Conservation (phyloP, 2,888 invertebrate genomes). For the Drosophila pseudotalamancana region DNA sequence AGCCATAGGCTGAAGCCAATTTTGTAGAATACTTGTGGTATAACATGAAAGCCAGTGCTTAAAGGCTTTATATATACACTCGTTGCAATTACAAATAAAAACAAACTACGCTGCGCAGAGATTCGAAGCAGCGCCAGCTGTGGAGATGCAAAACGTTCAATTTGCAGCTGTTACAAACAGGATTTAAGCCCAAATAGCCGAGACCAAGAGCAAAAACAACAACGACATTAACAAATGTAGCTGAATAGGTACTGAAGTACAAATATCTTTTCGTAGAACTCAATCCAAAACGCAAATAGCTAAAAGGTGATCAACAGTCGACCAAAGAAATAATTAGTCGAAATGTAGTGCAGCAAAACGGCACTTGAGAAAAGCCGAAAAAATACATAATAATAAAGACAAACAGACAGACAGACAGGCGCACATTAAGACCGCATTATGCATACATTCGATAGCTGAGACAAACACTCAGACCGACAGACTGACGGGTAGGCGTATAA, state of each 20-base stretch:
- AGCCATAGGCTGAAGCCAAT: background rate
- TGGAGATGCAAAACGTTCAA: conserved; percentile 52
- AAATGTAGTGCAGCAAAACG: conserved; percentile 46
- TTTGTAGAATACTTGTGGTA: conserved; percentile 5
- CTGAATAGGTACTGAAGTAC: conserved; percentile 49
- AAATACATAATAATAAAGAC: conserved; percentile 35
- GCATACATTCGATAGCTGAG: conserved; percentile 58
- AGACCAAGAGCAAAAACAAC: conserved; percentile 4
- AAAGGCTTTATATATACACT: conserved; percentile 1
- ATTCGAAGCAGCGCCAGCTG: conserved; percentile 17
- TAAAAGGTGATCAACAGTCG: conserved; percentile 66
- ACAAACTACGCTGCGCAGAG: conserved; percentile 33
- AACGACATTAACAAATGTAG: background rate
- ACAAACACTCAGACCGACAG: conserved; percentile 19
- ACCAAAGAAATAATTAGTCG: conserved; percentile 63
- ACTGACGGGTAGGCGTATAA: background rate
- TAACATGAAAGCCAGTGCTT: background rate
- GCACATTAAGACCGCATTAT: conserved; percentile 67
- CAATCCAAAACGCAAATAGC: conserved; percentile 54
- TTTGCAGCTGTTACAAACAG: conserved; percentile 66
- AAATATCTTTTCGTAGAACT: conserved; percentile 33
- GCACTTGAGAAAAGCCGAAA: conserved; percentile 46
- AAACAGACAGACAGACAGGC: conserved; percentile 19
- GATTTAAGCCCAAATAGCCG: conserved; percentile 28
- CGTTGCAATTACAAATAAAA: conserved; percentile 62